Evolutionary conservation across 2,888 invertebrate genomes (phyloP), one percentile per base, ranked within the genome.

Genomic region (Drosophila mayaguana): DNA sequence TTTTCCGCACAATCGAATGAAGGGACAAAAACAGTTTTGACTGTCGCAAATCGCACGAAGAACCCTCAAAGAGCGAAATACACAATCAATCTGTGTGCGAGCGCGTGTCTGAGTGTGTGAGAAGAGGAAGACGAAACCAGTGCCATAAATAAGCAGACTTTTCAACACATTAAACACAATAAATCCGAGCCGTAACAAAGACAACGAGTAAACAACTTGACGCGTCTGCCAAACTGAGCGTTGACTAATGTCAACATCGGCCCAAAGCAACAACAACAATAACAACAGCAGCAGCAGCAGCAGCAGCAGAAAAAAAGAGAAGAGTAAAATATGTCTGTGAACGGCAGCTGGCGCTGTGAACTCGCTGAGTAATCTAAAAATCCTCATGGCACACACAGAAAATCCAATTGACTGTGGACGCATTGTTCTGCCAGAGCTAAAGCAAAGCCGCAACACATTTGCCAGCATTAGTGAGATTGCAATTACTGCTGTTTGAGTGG

Each of bases 151-250:
- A 89, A 82, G 86, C 71, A 57, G 90, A 85, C 83, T 84, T 89
- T 89, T 85, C 90, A 89, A 88, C 84, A 89, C 90, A 88, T 89
- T 88, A 89, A 84, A 72, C 88, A 84, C 88, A 84, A 84, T 84
- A 89, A 89, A 89, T 88, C 84, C 83, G 71, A 71, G 66, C 72
- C 73, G 69, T 69, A 79, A 81, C 63, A 73, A 78, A 78, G 69
- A 81, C 78, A 83, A 75, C 68, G 61, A 63, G 77, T 73, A 77
- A 80, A 80, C 83, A 82, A 61, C 81, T 81, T 75, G 79, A 71
- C 70, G 84, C 65, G 78, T 73, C 71, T 83, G 89, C 65, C 75
- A 79, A 88, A 85, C 83, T 45, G 78, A 66, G 71, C 79, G 82
- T 69, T 75, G 80, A 81, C 63, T 69, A 68, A 83, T 83, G 83